Conservation (phyloP, 2,113 vertebrate species). For the Geothlypis trichas region DNA sequence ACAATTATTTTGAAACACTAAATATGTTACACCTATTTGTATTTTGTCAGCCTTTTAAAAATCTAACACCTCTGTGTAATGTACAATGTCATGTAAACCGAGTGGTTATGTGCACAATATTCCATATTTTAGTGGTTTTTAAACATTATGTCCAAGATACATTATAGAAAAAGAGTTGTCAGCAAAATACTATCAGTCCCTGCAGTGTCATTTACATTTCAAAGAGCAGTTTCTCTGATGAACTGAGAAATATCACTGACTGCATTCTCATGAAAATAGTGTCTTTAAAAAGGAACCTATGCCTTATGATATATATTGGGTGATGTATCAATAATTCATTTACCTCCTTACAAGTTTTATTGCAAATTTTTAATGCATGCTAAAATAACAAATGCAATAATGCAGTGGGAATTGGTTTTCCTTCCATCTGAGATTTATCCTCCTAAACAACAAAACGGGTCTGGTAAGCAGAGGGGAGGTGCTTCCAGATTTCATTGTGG, state of each 20-base stretch:
- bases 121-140: background rate
- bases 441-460: background rate
- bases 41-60: background rate
- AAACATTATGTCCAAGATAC: constrained; percentile 1
- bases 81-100: background rate
- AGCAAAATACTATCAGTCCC: constrained; percentile 37
- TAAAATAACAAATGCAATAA: background rate
- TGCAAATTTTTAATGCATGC: background rate
- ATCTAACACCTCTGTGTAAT: background rate
- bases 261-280: constrained; percentile 5
- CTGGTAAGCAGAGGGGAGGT: background rate
- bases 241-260: constrained; percentile 12
- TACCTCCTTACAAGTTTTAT: background rate
- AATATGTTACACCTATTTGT: background rate
- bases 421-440: background rate
- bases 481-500: background rate
- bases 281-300: background rate
- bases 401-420: background rate
- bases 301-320: background rate
- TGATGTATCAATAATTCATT: background rate
- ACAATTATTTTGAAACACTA: background rate
- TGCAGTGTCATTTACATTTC: constrained; percentile 38
- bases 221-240: constrained; percentile 49
- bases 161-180: background rate
- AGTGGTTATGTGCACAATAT: background rate